These are phyloP conservation scores for Nesogale talazaci DNA, from an alignment of 2,113 vertebrate genomes.

Conservation along the genomic window DNA sequence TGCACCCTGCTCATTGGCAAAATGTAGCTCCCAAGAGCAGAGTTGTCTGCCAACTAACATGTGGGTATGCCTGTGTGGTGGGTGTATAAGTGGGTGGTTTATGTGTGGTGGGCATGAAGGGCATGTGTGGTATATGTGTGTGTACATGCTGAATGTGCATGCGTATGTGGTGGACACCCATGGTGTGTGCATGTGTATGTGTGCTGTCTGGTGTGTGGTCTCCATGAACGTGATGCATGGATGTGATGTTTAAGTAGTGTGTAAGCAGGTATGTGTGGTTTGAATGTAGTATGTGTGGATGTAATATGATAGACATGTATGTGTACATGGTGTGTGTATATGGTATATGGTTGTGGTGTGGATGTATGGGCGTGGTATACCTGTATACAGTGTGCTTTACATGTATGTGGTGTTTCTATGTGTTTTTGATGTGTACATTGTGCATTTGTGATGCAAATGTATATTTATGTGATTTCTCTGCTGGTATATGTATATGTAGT, in stretches of 20 bases:
- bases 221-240: not conserved
- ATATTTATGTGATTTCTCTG: too few relatives aligned
- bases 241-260: not conserved
- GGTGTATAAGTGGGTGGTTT: too few relatives aligned
- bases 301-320: too few relatives aligned
- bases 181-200: not conserved
- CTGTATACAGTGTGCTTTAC: not conserved
- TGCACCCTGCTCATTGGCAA: accelerated
- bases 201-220: too few relatives aligned
- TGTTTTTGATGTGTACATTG: not conserved
- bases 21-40: not conserved
- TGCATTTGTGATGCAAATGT: too few relatives aligned
- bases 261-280: not conserved
- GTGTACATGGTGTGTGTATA: not conserved
- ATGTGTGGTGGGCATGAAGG: not conserved
- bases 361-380: not conserved
- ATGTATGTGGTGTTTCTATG: not conserved
- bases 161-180: too few relatives aligned
- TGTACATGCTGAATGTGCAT: too few relatives aligned
- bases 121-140: not conserved
- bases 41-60: accelerated
- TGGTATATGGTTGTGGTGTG: not conserved
- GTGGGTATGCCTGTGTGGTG: not conserved
- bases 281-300: not conserved
- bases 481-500: too few relatives aligned